phyloP scores from a whole-genome alignment of 2,113 vertebrate genomes.

The Percopsis transmontana region DNA sequence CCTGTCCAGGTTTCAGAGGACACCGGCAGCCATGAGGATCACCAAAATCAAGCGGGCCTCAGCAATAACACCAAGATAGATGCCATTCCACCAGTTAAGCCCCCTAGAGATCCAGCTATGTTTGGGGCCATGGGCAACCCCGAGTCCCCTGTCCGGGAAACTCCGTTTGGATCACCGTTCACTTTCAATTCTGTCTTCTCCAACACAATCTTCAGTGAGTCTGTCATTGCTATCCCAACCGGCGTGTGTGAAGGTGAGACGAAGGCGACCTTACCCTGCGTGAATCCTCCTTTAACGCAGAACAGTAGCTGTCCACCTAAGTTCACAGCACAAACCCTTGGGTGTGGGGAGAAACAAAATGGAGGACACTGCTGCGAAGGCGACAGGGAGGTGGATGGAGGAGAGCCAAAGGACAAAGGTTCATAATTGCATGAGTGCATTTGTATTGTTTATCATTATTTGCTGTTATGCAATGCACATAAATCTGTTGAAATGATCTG shows the following conservation, averaged over 20 bases:
- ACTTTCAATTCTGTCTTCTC: constrained; percentile 61
- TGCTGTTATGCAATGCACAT: constrained; percentile 2
- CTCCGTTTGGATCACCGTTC: constrained; percentile 68
- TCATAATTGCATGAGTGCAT: constrained; percentile 20
- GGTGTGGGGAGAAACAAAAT: constrained; percentile 8
- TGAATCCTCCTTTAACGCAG: constrained; percentile 79
- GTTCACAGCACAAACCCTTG: constrained; percentile 16
- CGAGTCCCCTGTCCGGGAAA: constrained; percentile 64
- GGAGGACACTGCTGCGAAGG: neutral
- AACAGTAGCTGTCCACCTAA: constrained; percentile 78
- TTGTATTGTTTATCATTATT: neutral
- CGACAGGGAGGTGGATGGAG: neutral
- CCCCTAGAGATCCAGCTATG: constrained; percentile 56
- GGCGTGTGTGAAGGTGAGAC: constrained; percentile 18
- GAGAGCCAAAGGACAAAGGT: neutral
- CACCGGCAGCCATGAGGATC: constrained; percentile 60
- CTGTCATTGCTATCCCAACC: constrained; percentile 32
- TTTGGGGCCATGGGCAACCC: constrained; percentile 24
- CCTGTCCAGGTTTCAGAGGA: constrained; percentile 48
- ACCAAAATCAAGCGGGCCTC: constrained; percentile 74
- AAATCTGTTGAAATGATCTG: constrained; percentile 4
- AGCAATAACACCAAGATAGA: constrained; percentile 42
- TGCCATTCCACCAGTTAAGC: constrained; percentile 60
- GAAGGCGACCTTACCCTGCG: constrained; percentile 74
- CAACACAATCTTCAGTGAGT: constrained; percentile 66